Evolutionary conservation across 2,113 vertebrate genomes (phyloP), one percentile per base, ranked within the genome.

Genomic region (Chroicocephalus ridibundus): DNA sequence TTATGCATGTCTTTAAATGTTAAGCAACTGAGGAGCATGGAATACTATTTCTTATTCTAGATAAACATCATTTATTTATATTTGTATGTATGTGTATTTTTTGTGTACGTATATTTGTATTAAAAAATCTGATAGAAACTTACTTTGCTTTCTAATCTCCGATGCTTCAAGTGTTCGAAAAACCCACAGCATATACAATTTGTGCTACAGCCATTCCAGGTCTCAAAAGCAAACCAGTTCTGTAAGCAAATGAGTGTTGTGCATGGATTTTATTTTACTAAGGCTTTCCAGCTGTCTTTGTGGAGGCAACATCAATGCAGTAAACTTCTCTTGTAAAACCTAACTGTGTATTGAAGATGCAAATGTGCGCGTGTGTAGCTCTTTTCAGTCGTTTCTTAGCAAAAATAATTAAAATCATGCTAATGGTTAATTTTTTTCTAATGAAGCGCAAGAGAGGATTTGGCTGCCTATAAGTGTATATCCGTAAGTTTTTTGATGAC

Each of bases 21-120:
- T 22, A 21, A 44, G 32, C 38, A 32, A 40, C 14, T 42, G 90
- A 71, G 85, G 55, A 34, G 40, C 47, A 79, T 29, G 19, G 27
- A 49, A 47, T 69, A 38, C 32, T 62, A 5, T 12, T 76, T 16
- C 38, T 62, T 86, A 27, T 29, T 22, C 46, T 72, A 31, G 11
- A 20, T 15, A 49, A 92, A 54, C 15, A 21, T 34, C 1, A 29
- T n/a, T 61, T 29, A 8, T 54, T 76, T 40, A 5, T 26, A 8
- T 34, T 24, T 82, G 14, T 21, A 1, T 74, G 36, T 18, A 3
- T 4, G 6, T 62, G 16, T 38, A 38, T 26, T 62, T 38, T 12
- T 4, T 76, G 26, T 70, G 4, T 29, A 3, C 0, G 1, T 29
- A 0, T 2, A n/a, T 58, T 13, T 84, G 21, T 40, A 17, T 61